These are phyloP conservation scores for Zoanthus sansibaricus DNA, from an alignment of 92 coral and sea anemone genomes.

Conservation along the genomic window DNA sequence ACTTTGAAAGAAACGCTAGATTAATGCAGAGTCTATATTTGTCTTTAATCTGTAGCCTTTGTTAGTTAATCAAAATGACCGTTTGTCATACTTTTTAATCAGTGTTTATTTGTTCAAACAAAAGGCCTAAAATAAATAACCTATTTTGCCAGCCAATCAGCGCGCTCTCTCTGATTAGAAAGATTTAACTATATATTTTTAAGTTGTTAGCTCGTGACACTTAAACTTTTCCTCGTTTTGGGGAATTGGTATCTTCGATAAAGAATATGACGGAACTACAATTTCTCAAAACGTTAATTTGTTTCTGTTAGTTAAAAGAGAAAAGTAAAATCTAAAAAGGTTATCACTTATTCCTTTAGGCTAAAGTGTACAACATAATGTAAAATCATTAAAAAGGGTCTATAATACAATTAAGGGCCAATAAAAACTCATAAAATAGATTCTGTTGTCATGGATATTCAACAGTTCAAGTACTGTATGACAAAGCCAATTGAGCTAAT, in stretches of 20 bases:
- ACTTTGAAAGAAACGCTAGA: slow-evolving; percentile 66
- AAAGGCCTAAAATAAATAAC: slow-evolving; percentile 88
- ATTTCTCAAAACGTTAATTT: background rate
- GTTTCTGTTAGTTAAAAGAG: slow-evolving; percentile 36
- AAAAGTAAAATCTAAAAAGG: background rate
- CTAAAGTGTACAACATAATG: slow-evolving; percentile 49
- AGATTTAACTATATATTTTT: slow-evolving; percentile 81
- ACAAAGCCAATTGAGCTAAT: slow-evolving; percentile 71
- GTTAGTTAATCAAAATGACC: slow-evolving; percentile 97
- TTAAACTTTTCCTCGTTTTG: slow-evolving; percentile 19
- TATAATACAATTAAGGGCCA: slow-evolving; percentile 76
- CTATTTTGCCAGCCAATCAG: slow-evolving; percentile 84
- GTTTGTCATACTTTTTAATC: slow-evolving; percentile 97
- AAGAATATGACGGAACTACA: background rate
- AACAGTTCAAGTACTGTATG: slow-evolving; percentile 67
- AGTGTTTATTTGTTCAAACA: slow-evolving; percentile 97
- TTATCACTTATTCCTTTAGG: slow-evolving; percentile 35
- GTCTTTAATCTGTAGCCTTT: slow-evolving; percentile 88
- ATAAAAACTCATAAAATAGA: slow-evolving; percentile 78
- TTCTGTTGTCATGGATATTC: slow-evolving; percentile 76
- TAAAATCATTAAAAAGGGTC: slow-evolving; percentile 71
- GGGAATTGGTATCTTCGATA: slow-evolving; percentile 6
- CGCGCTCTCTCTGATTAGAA: slow-evolving; percentile 70
- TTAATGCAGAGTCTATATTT: slow-evolving; percentile 96
- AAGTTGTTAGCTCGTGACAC: slow-evolving; percentile 65